Conservation (phyloP, 35 echinoderm and acorn worm species). For the Apostichopus parvimensis region DNA sequence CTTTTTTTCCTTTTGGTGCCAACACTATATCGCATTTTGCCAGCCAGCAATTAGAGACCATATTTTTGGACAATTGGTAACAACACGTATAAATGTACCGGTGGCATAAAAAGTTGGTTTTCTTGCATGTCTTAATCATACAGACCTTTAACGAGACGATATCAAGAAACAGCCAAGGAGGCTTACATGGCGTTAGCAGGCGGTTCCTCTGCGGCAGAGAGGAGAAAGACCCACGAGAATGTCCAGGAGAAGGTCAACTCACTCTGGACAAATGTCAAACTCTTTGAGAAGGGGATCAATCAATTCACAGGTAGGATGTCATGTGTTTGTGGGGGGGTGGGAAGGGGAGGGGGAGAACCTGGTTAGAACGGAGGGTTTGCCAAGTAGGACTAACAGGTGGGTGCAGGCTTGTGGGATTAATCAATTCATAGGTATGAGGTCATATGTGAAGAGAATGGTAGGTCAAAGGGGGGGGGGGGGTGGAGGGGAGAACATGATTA, state of each 20-base stretch:
- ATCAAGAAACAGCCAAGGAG: slow-evolving; percentile 76
- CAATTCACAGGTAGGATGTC: too few relatives aligned
- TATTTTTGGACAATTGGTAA: too few relatives aligned
- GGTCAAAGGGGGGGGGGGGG: too few relatives aligned
- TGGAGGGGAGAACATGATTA: neutral
- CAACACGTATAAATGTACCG: too few relatives aligned
- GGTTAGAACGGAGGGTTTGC: too few relatives aligned
- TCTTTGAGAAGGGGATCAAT: slow-evolving; percentile 68
- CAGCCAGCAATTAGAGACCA: slow-evolving; percentile 35
- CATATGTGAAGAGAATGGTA: neutral
- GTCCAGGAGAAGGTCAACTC: slow-evolving; percentile 84
- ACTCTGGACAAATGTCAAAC: slow-evolving; percentile 77
- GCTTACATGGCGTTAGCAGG: slow-evolving; percentile 64
- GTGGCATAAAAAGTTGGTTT: neutral
- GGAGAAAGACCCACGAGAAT: slow-evolving; percentile 84
- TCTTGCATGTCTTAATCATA: neutral
- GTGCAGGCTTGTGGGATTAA: slow-evolving; percentile 23
- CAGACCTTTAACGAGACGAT: slow-evolving; percentile 83
- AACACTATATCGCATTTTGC: too few relatives aligned
- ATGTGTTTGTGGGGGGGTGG: too few relatives aligned
- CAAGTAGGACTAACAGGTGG: too few relatives aligned
- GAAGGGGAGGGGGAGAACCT: too few relatives aligned
- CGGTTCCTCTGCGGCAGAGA: slow-evolving; percentile 25
- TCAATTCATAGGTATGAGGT: slow-evolving; percentile 72
- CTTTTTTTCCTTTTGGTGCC: too few relatives aligned